phyloP scores from a whole-genome alignment of 92 coral and sea anemone genomes.

The Zoanthus sansibaricus region DNA sequence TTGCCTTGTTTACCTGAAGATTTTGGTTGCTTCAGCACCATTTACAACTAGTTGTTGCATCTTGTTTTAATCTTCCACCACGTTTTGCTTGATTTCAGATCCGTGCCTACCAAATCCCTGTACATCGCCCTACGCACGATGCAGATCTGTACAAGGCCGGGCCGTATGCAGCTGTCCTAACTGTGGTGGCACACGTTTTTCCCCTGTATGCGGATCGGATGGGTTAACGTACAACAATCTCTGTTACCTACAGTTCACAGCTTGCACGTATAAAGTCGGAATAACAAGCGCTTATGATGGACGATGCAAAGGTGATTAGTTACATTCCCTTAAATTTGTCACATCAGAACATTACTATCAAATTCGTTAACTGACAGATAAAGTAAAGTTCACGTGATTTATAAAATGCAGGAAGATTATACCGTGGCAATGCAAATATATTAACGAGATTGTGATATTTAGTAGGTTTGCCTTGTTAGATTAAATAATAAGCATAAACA shows the following conservation, averaged over 20 bases:
- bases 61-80: too few species aligned
- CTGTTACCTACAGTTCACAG: conserved; percentile 1
- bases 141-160: not conserved
- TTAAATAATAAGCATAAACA: too few species aligned
- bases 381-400: too few species aligned
- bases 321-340: not conserved
- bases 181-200: not conserved
- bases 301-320: not conserved
- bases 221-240: not conserved
- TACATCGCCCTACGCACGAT: not conserved
- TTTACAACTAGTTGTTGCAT: too few species aligned
- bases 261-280: not conserved
- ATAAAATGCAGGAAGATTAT: too few species aligned
- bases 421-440: too few species aligned
- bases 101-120: not conserved
- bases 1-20: too few species aligned
- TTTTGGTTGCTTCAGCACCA: too few species aligned
- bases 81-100: not conserved
- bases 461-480: too few species aligned
- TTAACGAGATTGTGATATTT: too few species aligned
- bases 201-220: not conserved
- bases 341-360: too few species aligned
- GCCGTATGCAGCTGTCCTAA: not conserved
- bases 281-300: not conserved
- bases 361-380: too few species aligned